Conservation (phyloP, 2,888 invertebrate species). For the Cloeon dipterum region DNA sequence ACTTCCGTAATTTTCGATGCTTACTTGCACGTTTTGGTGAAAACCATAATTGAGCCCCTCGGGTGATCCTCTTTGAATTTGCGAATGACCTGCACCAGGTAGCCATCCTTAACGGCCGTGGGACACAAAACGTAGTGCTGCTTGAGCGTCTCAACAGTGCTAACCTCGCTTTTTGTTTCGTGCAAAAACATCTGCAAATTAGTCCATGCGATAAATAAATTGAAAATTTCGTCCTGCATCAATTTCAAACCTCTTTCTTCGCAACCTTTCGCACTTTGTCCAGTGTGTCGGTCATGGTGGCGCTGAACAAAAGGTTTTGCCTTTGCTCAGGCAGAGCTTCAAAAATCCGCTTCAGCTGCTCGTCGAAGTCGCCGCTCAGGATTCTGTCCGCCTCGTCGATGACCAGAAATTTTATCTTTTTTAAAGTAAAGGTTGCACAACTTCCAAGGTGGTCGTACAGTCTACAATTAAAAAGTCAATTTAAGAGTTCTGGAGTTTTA, state of each 20-base stretch:
- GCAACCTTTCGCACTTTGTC: slow-evolving; percentile 38
- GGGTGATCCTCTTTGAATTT: slow-evolving; percentile 48
- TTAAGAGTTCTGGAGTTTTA: neutral
- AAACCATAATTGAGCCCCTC: slow-evolving; percentile 73
- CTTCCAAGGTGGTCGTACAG: slow-evolving; percentile 81
- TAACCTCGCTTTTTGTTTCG: slow-evolving; percentile 46
- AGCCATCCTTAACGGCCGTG: slow-evolving; percentile 76
- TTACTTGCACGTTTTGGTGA: slow-evolving; percentile 89
- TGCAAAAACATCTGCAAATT: slow-evolving; percentile 23
- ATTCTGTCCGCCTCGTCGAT: slow-evolving; percentile 92
- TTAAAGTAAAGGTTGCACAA: slow-evolving; percentile 59
- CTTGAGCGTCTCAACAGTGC: slow-evolving; percentile 73
- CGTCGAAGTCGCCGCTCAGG: slow-evolving; percentile 58
- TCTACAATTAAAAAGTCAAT: slow-evolving; percentile 18
- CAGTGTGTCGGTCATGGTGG: slow-evolving; percentile 75
- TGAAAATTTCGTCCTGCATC: too few species aligned
- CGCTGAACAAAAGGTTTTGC: slow-evolving; percentile 82
- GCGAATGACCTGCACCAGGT: slow-evolving; percentile 59
- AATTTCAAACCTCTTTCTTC: slow-evolving; percentile 33
- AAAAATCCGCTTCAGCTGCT: slow-evolving; percentile 60
- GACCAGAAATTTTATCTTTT: slow-evolving; percentile 63
- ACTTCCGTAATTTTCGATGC: slow-evolving; percentile 12
- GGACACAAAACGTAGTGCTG: slow-evolving; percentile 84
- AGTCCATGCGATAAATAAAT: too few species aligned
- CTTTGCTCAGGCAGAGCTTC: slow-evolving; percentile 46